Percentiles rank a stretch among this genome's conserved stretches.
Evolutionary conservation across 2,888 invertebrate species (phyloP).

Genomic region (Andrena flavipes): DNA sequence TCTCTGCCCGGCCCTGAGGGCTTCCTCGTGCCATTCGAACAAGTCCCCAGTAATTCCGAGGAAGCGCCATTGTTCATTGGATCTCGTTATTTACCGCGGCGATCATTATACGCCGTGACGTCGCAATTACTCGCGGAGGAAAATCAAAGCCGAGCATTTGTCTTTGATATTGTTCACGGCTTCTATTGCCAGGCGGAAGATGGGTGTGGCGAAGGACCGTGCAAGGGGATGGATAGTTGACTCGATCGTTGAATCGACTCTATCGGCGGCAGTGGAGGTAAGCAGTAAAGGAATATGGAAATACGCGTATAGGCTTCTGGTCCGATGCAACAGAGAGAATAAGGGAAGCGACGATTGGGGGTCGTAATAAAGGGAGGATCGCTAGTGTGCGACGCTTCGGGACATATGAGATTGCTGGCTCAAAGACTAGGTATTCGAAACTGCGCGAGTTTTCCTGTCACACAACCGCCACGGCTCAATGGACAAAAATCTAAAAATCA

Average conservation of each 20-base stretch:
- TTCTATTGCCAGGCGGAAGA: neutral
- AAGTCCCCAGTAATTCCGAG: conserved; percentile 19
- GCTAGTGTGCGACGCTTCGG: neutral
- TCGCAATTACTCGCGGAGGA: neutral
- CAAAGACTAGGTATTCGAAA: conserved; percentile 19
- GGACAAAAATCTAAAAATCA: no score
- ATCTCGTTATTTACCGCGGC: conserved; percentile 14
- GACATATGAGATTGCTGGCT: conserved; percentile 8
- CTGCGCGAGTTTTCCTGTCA: neutral
- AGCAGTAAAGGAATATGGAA: conserved; percentile 18
- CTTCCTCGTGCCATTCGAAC: conserved; percentile 5
- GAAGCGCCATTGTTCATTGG: conserved; percentile 24
- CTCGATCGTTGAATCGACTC: neutral
- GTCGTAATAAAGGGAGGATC: conserved; percentile 21
- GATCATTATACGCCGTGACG: neutral
- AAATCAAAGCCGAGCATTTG: neutral
- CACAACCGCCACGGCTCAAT: neutral
- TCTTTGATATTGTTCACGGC: neutral
- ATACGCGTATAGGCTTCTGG: neutral
- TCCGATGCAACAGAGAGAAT: neutral
- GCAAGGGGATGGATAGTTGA: neutral
- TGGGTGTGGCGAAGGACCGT: neutral
- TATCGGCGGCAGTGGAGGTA: no score
- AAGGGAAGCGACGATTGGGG: neutral
- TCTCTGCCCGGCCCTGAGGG: neutral